A percentile compares a stretch with the other conserved stretches of the same genome.
Evolutionary conservation across 2,113 vertebrate species (phyloP).

Genomic region (Tragelaphus strepsiceros): DNA sequence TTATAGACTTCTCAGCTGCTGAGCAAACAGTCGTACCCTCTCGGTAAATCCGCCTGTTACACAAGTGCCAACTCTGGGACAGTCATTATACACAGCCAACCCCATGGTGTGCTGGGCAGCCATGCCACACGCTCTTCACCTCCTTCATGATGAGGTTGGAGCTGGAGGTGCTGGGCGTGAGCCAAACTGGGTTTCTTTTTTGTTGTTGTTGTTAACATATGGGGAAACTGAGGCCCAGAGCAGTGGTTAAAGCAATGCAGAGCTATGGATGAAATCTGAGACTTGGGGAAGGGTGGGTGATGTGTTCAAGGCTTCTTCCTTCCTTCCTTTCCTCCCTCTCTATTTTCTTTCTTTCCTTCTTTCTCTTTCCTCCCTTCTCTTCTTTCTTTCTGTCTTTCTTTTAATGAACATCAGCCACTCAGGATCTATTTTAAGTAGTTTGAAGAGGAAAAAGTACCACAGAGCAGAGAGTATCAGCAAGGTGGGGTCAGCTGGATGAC

Average conservation of each 20-base stretch:
- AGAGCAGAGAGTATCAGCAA: background rate
- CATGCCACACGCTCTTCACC: background rate
- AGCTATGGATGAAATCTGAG: background rate
- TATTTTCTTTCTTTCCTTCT: background rate
- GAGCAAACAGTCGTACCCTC: conserved; percentile 68
- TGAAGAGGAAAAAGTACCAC: conserved; percentile 30
- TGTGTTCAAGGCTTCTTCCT: background rate
- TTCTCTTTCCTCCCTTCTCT: background rate
- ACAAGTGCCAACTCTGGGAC: conserved; percentile 51
- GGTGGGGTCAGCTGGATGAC: background rate
- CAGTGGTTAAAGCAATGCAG: background rate
- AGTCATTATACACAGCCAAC: conserved; percentile 29
- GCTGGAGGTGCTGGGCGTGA: background rate
- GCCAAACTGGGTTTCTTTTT: background rate
- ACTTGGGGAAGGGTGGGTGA: background rate
- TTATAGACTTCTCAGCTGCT: conserved; percentile 72
- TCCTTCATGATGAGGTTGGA: background rate
- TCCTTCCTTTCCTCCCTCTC: too few species aligned
- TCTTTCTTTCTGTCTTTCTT: background rate
- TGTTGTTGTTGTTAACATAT: background rate
- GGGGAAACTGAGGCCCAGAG: background rate
- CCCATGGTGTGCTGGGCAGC: background rate
- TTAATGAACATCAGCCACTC: background rate
- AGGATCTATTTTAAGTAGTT: conserved; percentile 1
- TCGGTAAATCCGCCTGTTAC: conserved; percentile 63